Percentiles rank a stretch among this genome's conserved stretches.
phyloP scores from a whole-genome alignment of 2,797 vertebrate genomes.

The Protosalanx chinensis region DNA sequence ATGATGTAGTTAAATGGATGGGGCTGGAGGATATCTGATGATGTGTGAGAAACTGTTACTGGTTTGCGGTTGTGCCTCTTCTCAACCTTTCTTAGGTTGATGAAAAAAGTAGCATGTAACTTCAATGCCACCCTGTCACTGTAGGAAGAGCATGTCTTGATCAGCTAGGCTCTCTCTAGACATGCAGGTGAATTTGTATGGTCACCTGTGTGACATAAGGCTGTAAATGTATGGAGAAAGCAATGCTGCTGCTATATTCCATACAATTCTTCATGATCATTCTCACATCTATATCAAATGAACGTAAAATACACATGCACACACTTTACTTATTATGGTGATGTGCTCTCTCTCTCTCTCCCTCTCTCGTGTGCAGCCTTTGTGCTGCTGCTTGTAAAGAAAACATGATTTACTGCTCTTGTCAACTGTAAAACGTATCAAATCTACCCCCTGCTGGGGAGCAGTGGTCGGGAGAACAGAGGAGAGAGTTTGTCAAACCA shows the following conservation, averaged over 20 bases:
- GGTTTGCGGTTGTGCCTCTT: not conserved
- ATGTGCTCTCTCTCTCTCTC: not conserved
- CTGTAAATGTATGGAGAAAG: not conserved
- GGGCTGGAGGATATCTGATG: not conserved
- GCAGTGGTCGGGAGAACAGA: not conserved
- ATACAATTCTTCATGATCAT: not conserved
- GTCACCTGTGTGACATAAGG: not conserved
- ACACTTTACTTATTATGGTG: not conserved
- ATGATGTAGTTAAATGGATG: not conserved
- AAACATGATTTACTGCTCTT: conserved; percentile 47
- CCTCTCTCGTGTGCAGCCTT: not conserved
- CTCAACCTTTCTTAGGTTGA: not conserved
- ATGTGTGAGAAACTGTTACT: not conserved
- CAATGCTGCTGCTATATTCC: not conserved
- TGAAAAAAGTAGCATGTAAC: not conserved
- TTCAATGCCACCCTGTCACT: not conserved
- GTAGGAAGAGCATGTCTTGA: not conserved
- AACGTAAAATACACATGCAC: not conserved
- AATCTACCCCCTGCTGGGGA: conserved; percentile 40
- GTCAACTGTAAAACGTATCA: conserved; percentile 49
- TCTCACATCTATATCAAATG: conserved; percentile 5
- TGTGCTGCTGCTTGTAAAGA: conserved; percentile 44
- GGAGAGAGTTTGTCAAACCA: conserved; percentile 8
- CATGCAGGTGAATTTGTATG: not conserved
- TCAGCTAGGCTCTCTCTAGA: not conserved